Percentiles rank a stretch among this genome's conserved stretches.
These are phyloP conservation scores for Erpobdella octoculata DNA, from an alignment of 2,888 invertebrate genomes.

Conservation along the genomic window DNA sequence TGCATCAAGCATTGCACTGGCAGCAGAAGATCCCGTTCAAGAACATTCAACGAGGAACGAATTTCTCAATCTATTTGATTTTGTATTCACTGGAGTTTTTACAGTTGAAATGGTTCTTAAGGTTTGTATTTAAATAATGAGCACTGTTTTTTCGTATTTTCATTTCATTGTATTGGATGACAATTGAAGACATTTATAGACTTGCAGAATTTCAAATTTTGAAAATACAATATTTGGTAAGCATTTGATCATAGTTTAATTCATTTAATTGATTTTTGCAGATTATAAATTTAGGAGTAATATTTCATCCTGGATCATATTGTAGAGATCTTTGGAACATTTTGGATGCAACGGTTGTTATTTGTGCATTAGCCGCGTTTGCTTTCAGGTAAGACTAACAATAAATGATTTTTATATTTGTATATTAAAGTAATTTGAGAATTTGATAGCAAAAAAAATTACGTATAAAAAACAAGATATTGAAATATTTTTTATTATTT, in stretches of 20 bases:
- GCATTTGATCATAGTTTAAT: no score
- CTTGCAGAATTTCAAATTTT: no score
- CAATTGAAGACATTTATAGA: no score
- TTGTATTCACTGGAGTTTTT: constrained; percentile 99
- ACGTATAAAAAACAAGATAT: no score
- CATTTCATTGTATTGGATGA: no score
- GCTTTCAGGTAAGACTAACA: constrained; percentile 63
- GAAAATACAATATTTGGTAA: no score
- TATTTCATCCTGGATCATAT: constrained; percentile 94
- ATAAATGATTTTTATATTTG: neutral
- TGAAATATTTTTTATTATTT: no score
- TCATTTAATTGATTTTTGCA: no score
- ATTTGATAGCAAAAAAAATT: neutral
- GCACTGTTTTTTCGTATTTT: no score
- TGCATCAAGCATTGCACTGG: constrained; percentile 95
- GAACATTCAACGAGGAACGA: constrained; percentile 72
- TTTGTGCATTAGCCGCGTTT: constrained; percentile 94
- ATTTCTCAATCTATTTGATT: constrained; percentile 93
- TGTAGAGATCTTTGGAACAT: constrained; percentile 98
- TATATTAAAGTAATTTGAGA: neutral
- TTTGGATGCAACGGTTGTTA: constrained; percentile 96
- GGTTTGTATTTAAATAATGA: no score
- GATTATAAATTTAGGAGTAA: constrained; percentile 71
- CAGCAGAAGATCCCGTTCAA: constrained; percentile 96
- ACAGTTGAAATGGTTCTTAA: constrained; percentile 94